Conservation (phyloP, 2,888 invertebrate genomes). For the Ophonus ardosiacus region DNA sequence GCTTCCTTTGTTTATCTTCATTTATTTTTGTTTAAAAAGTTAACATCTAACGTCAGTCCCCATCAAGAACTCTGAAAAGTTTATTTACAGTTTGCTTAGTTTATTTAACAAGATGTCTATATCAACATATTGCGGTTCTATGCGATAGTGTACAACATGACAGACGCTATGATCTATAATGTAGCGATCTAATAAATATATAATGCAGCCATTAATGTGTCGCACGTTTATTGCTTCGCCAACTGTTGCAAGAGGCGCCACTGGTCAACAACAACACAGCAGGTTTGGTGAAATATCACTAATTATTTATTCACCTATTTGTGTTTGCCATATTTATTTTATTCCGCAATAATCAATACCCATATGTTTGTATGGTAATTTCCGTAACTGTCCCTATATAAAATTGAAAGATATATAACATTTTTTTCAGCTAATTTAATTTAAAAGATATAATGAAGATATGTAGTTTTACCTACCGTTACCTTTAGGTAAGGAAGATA, state of each 20-base stretch:
- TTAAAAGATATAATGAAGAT: no score
- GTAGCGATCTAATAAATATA: conserved; percentile 21
- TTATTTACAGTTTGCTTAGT: conserved; percentile 20
- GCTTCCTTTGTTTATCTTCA: conserved; percentile 32
- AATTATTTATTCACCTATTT: not conserved
- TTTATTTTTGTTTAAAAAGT: conserved; percentile 40
- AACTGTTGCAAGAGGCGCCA: not conserved
- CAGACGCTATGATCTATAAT: conserved; percentile 19
- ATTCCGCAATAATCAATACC: not conserved
- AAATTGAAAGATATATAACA: no score
- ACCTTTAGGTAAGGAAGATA: no score
- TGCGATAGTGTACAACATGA: conserved; percentile 6
- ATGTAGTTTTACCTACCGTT: no score
- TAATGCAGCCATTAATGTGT: conserved; percentile 19
- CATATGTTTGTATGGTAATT: not conserved
- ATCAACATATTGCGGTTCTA: not conserved
- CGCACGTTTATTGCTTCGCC: conserved; percentile 21
- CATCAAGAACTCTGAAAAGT: conserved; percentile 35
- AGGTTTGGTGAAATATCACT: conserved; percentile 7
- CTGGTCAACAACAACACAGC: not conserved
- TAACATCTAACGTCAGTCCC: conserved; percentile 40
- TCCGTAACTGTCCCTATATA: not conserved
- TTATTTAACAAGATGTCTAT: conserved; percentile 42
- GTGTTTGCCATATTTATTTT: not conserved
- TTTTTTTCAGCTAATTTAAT: no score